Evolutionary conservation across 2,113 vertebrate species (phyloP), one percentile per base, ranked within the genome.

Genomic region (Thryonomys swinderianus): DNA sequence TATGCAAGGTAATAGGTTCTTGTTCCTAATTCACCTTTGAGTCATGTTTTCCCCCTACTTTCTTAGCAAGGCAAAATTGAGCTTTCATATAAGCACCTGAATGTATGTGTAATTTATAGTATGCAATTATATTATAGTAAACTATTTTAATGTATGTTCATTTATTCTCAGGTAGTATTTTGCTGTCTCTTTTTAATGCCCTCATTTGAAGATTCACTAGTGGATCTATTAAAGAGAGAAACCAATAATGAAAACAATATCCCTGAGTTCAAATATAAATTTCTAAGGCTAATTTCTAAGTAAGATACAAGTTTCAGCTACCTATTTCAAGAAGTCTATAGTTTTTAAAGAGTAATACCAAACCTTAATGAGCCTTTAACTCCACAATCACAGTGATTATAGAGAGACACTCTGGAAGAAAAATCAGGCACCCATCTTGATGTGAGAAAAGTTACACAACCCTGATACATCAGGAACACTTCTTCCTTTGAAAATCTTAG

Each of bases 401-500:
- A 85, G 45, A 94, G 27, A 85, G 27, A 55, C 20, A 79, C 12
- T 86, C 18, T 37, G 16, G 74, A 95, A 93, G 61, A 51, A 73
- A 93, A 93, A 34, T 61, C n/a, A 94, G 45, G 42, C 59, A 57
- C 57, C 25, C 13, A 76, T 53, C 40, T 2, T 66, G 23, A 62
- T 48, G 11, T 10, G 25, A 32, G 17, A 12, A 11, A 20, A 17
- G 32, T 53, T 79, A 90, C 6, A 83, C 80, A 62, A 83, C 6
- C 9, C 20, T 79, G 11, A 55, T 48, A 30, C 27, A 73, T 66
- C 59, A 94, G 11, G 20, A 30, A 84, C n/a, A 73, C 3, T 23
- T 92, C 93, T 88, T 42, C 18, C 42, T 37, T 69, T 81, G n/a
- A 76, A 67, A 89, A 92, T 71, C 80, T 95, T 85, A 81, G 40